These are phyloP conservation scores for Pampus argenteus DNA, from an alignment of 2,797 vertebrate genomes.

Conservation along the genomic window DNA sequence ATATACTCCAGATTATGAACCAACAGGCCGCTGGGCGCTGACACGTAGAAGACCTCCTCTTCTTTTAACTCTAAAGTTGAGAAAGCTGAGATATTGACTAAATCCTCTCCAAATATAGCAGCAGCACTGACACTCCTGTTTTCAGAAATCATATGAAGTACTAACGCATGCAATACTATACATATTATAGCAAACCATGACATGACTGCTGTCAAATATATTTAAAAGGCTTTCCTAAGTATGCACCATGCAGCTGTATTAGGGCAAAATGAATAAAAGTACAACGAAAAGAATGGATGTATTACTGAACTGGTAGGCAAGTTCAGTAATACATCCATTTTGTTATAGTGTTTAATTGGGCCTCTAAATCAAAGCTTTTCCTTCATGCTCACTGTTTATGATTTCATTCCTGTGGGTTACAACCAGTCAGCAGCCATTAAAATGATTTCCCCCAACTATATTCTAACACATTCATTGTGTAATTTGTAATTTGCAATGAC, in stretches of 20 bases:
- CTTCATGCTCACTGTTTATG: constrained; percentile 3
- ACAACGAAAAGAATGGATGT: too few species aligned
- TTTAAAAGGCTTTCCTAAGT: neutral
- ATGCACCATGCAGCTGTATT: neutral
- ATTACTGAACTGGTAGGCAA: neutral
- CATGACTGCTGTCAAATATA: neutral
- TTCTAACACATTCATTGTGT: constrained; percentile 29
- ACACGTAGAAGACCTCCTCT: constrained; percentile 2
- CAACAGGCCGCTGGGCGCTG: neutral
- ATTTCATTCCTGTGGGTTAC: constrained; percentile 2
- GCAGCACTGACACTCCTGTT: neutral
- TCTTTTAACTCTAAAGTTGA: neutral
- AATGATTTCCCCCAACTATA: constrained; percentile 6
- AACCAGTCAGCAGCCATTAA: constrained; percentile 22
- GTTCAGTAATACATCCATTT: constrained; percentile 1
- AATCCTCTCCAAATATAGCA: neutral
- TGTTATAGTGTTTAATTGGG: neutral
- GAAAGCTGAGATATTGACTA: neutral
- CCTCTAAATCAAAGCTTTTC: neutral
- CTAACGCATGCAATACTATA: neutral
- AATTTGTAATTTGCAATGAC: constrained; percentile 41
- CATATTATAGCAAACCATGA: neutral
- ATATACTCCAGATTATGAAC: constrained; percentile 1
- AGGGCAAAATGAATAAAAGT: neutral
- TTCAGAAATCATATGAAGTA: neutral